phyloP scores from a whole-genome alignment of 1,140 invertebrate genomes.

The Pteromalus puparum region DNA sequence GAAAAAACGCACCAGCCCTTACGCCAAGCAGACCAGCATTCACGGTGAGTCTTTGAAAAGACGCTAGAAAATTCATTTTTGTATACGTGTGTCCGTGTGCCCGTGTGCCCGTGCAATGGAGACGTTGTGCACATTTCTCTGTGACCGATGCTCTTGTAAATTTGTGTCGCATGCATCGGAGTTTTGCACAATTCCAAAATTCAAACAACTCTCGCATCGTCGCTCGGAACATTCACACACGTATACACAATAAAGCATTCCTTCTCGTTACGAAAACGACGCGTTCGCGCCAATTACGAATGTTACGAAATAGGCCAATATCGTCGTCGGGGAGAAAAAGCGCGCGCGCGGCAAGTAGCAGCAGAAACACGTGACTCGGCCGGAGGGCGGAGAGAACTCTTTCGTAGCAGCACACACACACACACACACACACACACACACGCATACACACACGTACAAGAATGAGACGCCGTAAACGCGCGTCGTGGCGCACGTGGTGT shows the following conservation, averaged over 20 bases:
- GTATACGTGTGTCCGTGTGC: conserved; percentile 51
- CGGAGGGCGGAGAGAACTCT: background rate
- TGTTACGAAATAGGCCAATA: background rate
- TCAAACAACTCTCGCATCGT: background rate
- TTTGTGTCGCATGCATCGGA: too few species aligned
- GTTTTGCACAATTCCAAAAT: background rate
- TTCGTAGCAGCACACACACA: background rate
- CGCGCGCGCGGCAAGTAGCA: background rate
- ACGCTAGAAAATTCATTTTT: background rate
- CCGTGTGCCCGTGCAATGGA: background rate
- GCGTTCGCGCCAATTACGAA: background rate
- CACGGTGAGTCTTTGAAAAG: conserved; percentile 63
- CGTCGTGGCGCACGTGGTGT: conserved; percentile 8
- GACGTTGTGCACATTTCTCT: too few species aligned
- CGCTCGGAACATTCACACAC: background rate
- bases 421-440: background rate
- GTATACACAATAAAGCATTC: background rate
- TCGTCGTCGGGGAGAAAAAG: background rate
- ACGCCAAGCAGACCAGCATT: conserved; percentile 69
- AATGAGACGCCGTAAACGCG: conserved; percentile 6
- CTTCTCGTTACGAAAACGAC: background rate
- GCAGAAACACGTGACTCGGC: conserved; percentile 5
- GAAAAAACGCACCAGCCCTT: conserved; percentile 60
- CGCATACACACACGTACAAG: background rate
- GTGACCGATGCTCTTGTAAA: too few species aligned